Evolutionary conservation across 2,797 vertebrate species (phyloP), one percentile per base, ranked within the genome.

Genomic region (Lepilemur ruficaudatus): DNA sequence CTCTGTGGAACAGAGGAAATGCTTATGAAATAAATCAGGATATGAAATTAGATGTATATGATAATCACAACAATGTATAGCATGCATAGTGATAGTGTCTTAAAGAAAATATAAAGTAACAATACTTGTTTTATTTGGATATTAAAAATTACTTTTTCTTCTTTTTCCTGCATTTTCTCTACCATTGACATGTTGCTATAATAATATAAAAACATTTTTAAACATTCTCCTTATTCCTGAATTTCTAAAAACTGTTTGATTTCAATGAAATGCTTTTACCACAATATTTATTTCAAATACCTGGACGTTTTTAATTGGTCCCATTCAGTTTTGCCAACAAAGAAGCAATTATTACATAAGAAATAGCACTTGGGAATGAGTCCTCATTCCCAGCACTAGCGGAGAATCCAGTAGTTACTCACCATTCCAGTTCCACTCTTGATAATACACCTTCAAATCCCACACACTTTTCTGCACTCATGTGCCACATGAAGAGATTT

Each of bases 131-230:
- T 67, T 79, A 41, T 57, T 59, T 79, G 18, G 30, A 83, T n/a
- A n/a, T 25, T 80, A 20, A 11, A 90, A 89, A 85, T 67, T 82
- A 65, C 2, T 20, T 94, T 93, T 75, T 48, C 38, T 38, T 69
- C 22, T 89, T 65, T 84, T 82, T 30, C 28, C 2, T 43, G 52
- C 1, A 78, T 70, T 92, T 89, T 70, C 28, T 38, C 18, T 81
- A 65, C 48, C 32, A 52, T 20, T 65, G 38, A 69, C 18, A 28
- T 73, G 8, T n/a, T 78, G 15, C 18, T 83, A 35, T 92, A 75
- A 70, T 72, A 85, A 46, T 73, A 61, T 65, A 65, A 82, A 88
- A n/a, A 46, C 41, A 55, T 79, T 87, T 83, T 93, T 86, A 95
- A 79, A 15, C 46, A 28, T 93, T n/a, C 25, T 46, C 41, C 14